Conservation (phyloP, 2,888 invertebrate species). For the Nomada ruficornis region DNA sequence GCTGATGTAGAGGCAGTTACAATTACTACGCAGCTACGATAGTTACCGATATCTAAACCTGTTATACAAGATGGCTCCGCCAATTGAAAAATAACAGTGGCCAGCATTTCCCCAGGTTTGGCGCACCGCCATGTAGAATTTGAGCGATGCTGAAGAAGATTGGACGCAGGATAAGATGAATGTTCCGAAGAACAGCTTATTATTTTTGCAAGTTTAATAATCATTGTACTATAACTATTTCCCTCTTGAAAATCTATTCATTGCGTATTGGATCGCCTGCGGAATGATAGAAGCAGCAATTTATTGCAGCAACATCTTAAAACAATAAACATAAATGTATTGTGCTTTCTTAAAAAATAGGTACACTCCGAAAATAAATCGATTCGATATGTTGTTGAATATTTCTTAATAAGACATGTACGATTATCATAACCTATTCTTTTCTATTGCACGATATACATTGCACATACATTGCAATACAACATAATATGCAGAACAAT, state of each 20-base stretch:
- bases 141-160: slow-evolving; percentile 76
- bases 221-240: slow-evolving; percentile 69
- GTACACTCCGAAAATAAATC: too few species aligned
- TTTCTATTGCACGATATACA: too few species aligned
- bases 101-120: slow-evolving; percentile 79
- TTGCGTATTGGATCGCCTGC: neutral
- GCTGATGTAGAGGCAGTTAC: slow-evolving; percentile 78
- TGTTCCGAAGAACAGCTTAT: slow-evolving; percentile 82
- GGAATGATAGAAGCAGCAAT: neutral
- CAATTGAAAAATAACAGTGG: slow-evolving; percentile 78
- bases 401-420: too few species aligned
- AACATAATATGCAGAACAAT: too few species aligned
- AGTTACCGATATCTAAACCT: slow-evolving; percentile 81
- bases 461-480: too few species aligned
- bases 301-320: too few species aligned
- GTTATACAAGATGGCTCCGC: slow-evolving; percentile 77
- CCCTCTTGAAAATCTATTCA: neutral
- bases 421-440: too few species aligned
- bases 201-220: slow-evolving; percentile 78
- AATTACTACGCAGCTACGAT: slow-evolving; percentile 79
- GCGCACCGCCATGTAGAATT: slow-evolving; percentile 79
- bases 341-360: too few species aligned
- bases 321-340: too few species aligned
- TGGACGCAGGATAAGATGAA: slow-evolving; percentile 77
- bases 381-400: too few species aligned